A percentile compares a stretch with the other conserved stretches of the same genome.
Evolutionary conservation across 2,888 invertebrate species (phyloP).

Genomic region (Agrenia bidenticulata): DNA sequence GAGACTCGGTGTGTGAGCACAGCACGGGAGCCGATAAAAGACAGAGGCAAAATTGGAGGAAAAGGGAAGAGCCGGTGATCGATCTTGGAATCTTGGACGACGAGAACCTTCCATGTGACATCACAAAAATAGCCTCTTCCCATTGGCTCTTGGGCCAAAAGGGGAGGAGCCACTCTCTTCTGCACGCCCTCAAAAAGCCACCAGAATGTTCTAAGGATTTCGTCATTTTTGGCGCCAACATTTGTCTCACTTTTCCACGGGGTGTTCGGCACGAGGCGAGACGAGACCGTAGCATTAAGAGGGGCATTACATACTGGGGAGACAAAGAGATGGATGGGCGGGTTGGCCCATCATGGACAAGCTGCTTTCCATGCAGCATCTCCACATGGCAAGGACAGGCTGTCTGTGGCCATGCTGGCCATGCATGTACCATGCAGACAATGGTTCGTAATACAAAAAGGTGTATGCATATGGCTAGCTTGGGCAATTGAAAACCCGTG

Average conservation of each 20-base stretch:
- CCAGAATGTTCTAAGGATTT: constrained; percentile 7
- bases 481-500: too few species aligned
- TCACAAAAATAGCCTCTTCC: background rate
- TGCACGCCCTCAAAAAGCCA: background rate
- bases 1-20: background rate
- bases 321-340: too few species aligned
- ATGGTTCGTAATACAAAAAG: too few species aligned
- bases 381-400: too few species aligned
- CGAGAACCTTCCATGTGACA: constrained; percentile 10
- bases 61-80: background rate
- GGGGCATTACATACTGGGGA: too few species aligned
- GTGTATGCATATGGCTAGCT: too few species aligned
- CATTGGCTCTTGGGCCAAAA: background rate
- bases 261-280: background rate
- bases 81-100: background rate
- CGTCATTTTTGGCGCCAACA: background rate
- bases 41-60: background rate
- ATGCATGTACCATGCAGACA: too few species aligned
- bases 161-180: background rate
- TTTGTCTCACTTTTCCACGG: background rate
- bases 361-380: too few species aligned
- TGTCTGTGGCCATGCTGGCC: too few species aligned
- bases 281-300: too few species aligned
- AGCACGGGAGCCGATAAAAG: background rate
- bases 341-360: too few species aligned